A percentile compares a stretch with the other conserved stretches of the same genome.
phyloP scores from a whole-genome alignment of 2,888 invertebrate species.

The Arge pagana region DNA sequence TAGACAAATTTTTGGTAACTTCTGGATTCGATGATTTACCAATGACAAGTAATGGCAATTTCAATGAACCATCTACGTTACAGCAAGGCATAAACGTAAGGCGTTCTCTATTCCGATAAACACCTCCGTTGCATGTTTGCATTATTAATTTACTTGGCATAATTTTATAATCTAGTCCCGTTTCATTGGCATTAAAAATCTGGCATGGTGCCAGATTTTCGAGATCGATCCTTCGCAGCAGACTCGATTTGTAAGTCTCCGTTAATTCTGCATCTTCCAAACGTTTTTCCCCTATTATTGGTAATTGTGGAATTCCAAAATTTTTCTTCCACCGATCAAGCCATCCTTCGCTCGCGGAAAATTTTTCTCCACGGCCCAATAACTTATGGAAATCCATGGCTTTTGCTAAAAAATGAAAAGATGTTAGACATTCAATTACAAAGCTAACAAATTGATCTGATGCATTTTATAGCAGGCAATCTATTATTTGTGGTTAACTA shows the following conservation, averaged over 20 bases:
- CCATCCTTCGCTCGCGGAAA: constrained; percentile 35
- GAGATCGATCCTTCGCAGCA: constrained; percentile 26
- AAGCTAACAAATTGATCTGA: too few species aligned
- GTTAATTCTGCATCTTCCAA: constrained; percentile 27
- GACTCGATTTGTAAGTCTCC: constrained; percentile 23
- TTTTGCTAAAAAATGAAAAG: too few species aligned
- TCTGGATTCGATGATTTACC: too few species aligned
- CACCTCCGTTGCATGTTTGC: constrained; percentile 28
- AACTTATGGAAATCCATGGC: too few species aligned
- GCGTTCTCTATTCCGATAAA: constrained; percentile 33
- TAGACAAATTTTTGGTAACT: too few species aligned
- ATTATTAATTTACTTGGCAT: constrained; percentile 33
- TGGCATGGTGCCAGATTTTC: constrained; percentile 29
- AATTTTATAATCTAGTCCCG: constrained; percentile 33
- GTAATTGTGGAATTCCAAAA: constrained; percentile 31
- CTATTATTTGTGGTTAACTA: too few species aligned
- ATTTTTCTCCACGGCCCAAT: too few species aligned
- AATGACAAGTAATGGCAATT: constrained; percentile 30
- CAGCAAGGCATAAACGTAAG: constrained; percentile 32
- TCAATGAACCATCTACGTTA: constrained; percentile 34
- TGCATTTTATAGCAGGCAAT: too few species aligned
- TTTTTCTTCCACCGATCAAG: constrained; percentile 36
- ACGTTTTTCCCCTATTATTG: constrained; percentile 31
- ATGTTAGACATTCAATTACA: too few species aligned
- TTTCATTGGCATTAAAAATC: constrained; percentile 35